Percentiles rank a stretch among this genome's conserved stretches.
Evolutionary conservation across 1,140 invertebrate genomes (phyloP).

Genomic region (Holotrichia oblita): DNA sequence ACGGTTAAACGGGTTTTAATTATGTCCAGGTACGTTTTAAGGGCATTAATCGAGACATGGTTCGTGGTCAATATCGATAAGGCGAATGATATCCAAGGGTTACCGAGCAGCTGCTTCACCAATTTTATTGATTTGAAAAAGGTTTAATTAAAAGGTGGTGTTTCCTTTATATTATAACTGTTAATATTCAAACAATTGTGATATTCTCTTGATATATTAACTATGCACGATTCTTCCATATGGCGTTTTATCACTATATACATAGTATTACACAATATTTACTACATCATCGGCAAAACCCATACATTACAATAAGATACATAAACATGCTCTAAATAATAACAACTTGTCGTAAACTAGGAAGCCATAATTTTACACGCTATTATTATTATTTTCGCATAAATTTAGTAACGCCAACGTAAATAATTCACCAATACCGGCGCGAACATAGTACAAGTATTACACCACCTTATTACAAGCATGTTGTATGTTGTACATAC

Average conservation of each 20-base stretch:
- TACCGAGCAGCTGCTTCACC: not conserved
- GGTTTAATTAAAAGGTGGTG: too few relatives aligned
- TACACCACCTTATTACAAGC: not conserved
- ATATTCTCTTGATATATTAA: too few relatives aligned
- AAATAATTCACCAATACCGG: not conserved
- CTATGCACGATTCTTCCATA: too few relatives aligned
- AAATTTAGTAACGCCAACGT: not conserved
- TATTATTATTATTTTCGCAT: constrained; percentile 18
- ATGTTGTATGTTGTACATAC: too few relatives aligned
- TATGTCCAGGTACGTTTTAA: too few relatives aligned
- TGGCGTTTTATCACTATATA: too few relatives aligned
- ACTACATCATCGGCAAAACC: not conserved
- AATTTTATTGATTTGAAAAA: not conserved
- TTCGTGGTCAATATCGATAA: too few relatives aligned
- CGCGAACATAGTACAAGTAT: not conserved
- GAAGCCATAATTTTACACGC: not conserved
- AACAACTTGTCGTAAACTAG: not conserved
- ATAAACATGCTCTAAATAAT: not conserved
- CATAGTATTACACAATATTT: not conserved
- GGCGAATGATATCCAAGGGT: not conserved
- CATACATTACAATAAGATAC: not conserved
- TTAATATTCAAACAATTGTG: too few relatives aligned
- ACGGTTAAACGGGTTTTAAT: too few relatives aligned
- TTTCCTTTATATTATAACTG: too few relatives aligned
- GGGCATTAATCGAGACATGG: too few relatives aligned